Evolutionary conservation across 1,140 invertebrate genomes (phyloP).

Genomic region (Bombus waltoni): DNA sequence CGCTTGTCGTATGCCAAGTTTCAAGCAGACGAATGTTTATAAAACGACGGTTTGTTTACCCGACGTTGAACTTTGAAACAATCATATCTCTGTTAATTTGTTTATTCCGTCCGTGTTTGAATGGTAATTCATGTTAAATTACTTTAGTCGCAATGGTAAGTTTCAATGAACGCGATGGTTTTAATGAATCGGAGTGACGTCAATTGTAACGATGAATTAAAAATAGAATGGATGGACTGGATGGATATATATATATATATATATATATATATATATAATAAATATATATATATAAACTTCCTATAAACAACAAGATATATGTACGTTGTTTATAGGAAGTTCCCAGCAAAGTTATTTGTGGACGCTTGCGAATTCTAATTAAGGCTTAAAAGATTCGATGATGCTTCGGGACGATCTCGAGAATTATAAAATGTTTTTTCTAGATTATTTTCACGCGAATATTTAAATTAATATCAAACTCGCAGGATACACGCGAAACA

Average conservation of each 20-base stretch:
- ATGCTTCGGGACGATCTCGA: background rate
- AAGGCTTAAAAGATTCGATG: background rate
- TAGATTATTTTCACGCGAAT: too few species aligned
- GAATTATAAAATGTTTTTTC: background rate
- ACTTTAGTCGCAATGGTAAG: background rate
- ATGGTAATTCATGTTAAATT: background rate
- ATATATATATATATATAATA: too few species aligned
- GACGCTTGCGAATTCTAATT: background rate
- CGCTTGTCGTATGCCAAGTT: background rate
- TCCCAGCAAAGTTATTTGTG: background rate
- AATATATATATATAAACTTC: too few species aligned
- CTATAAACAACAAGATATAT: too few species aligned
- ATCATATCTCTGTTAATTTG: background rate
- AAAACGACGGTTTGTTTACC: background rate
- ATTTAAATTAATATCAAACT: too few species aligned
- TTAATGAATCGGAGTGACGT: slow-evolving; percentile 18
- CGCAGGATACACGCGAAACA: too few species aligned
- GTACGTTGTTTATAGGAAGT: background rate
- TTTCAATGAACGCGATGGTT: slow-evolving; percentile 16
- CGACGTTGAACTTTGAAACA: background rate
- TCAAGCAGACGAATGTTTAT: background rate
- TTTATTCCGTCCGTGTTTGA: background rate
- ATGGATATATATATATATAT: background rate
- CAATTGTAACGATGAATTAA: background rate
- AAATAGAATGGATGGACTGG: background rate